These are phyloP conservation scores for Mesoligia furuncula DNA, from an alignment of 2,888 invertebrate species.

Conservation along the genomic window DNA sequence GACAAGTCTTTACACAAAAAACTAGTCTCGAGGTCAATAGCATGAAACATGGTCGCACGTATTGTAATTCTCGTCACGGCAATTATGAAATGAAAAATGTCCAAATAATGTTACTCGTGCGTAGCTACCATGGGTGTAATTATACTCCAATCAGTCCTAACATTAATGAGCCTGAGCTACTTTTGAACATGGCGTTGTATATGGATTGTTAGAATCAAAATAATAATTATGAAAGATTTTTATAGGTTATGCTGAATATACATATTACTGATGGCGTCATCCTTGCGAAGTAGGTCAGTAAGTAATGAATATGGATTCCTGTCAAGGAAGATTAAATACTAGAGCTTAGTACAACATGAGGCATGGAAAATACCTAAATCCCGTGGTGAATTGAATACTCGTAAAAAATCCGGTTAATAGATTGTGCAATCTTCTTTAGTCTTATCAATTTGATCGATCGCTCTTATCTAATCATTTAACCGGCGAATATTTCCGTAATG, in stretches of 20 bases:
- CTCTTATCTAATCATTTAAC: conserved; percentile 40
- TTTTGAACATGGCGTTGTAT: not conserved
- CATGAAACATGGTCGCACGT: conserved; percentile 40
- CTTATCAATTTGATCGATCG: conserved; percentile 61
- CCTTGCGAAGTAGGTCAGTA: conserved; percentile 57
- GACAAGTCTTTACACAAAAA: conserved; percentile 39
- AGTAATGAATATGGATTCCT: conserved; percentile 45
- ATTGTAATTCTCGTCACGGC: conserved; percentile 25
- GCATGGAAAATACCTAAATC: conserved; percentile 5
- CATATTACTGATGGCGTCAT: conserved; percentile 38
- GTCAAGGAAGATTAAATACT: conserved; percentile 21
- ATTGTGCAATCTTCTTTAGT: conserved; percentile 24
- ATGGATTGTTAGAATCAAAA: conserved; percentile 16
- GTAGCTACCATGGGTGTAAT: conserved; percentile 38
- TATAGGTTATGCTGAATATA: conserved; percentile 25
- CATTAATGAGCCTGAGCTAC: conserved; percentile 2
- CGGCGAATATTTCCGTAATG: conserved; percentile 9
- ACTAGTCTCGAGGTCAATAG: conserved; percentile 57
- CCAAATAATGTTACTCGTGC: conserved; percentile 22
- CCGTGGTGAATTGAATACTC: not conserved
- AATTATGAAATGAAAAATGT: conserved; percentile 60
- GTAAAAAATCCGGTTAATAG: conserved; percentile 12
- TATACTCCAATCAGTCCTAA: conserved; percentile 35
- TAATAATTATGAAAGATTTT: conserved; percentile 26
- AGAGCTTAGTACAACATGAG: not conserved